Evolutionary conservation across 92 coral and sea anemone genomes (phyloP).

Genomic region (Paragorgia papillata): DNA sequence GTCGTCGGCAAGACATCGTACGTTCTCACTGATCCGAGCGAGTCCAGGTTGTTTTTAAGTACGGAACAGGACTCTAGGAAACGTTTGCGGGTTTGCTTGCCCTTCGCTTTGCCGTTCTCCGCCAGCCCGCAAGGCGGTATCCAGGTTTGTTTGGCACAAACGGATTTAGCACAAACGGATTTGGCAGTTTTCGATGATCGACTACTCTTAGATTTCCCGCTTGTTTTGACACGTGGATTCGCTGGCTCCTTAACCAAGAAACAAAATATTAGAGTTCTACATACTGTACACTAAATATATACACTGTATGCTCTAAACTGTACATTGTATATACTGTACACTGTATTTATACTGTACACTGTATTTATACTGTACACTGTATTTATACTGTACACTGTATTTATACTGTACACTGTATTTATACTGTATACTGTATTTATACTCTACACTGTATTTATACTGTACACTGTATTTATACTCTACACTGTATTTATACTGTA

Average conservation of each 20-base stretch:
- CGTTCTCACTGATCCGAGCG: not conserved
- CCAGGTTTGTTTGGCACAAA: conserved; percentile 5
- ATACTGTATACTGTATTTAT: too few species aligned
- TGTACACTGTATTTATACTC: too few species aligned
- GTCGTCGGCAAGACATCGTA: conserved; percentile 6
- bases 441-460: too few species aligned
- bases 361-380: too few species aligned
- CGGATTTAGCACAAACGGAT: not conserved
- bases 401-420: too few species aligned
- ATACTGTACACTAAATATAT: too few species aligned
- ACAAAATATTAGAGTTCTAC: not conserved
- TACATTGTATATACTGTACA: too few species aligned
- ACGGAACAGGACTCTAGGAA: conserved; percentile 31
- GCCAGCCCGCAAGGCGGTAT: not conserved
- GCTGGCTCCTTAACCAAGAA: not conserved
- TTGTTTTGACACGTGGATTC: not conserved
- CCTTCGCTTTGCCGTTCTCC: conserved; percentile 6
- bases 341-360: too few species aligned
- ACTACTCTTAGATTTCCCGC: not conserved
- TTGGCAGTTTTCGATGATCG: not conserved
- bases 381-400: too few species aligned
- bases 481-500: too few species aligned
- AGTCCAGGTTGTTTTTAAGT: conserved; percentile 14
- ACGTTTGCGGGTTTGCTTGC: conserved; percentile 24
- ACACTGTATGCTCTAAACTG: too few species aligned